These are phyloP conservation scores for Crypturellus tataupa DNA, from an alignment of 2,797 vertebrate species.

Conservation along the genomic window DNA sequence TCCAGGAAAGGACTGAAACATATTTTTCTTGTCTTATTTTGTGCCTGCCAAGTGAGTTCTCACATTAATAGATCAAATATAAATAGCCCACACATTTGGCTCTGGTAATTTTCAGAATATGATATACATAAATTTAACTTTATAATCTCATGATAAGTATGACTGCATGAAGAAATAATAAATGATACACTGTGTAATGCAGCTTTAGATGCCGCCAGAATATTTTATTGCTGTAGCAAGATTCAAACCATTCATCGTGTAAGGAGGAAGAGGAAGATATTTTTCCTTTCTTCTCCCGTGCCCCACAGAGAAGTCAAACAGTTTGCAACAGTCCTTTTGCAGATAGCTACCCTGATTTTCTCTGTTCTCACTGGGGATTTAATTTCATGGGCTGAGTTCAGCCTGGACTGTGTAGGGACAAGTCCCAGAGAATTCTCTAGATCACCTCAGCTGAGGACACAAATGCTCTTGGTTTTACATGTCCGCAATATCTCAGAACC, in stretches of 20 bases:
- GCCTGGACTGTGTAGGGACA: background rate
- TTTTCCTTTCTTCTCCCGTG: slow-evolving; percentile 2
- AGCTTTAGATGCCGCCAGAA: slow-evolving; percentile 51
- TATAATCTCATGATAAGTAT: slow-evolving; percentile 73
- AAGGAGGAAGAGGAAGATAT: background rate
- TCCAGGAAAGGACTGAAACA: slow-evolving; percentile 43
- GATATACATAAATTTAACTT: slow-evolving; percentile 82
- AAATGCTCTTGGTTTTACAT: background rate
- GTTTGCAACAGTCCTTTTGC: background rate
- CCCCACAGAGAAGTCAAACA: background rate
- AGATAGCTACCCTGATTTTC: background rate
- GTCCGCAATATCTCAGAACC: background rate
- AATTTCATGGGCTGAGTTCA: background rate
- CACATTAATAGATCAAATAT: slow-evolving; percentile 76
- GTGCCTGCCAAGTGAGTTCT: slow-evolving; percentile 56
- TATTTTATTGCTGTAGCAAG: slow-evolving; percentile 53
- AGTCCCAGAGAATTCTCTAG: background rate
- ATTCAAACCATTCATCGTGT: background rate
- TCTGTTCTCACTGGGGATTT: background rate
- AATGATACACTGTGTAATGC: slow-evolving; percentile 61
- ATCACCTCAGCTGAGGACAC: background rate
- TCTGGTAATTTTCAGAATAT: slow-evolving; percentile 75
- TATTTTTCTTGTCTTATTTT: slow-evolving; percentile 71
- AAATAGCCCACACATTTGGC: slow-evolving; percentile 70
- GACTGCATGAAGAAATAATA: slow-evolving; percentile 72